Evolutionary conservation across 2,797 vertebrate genomes (phyloP), one percentile per base, ranked within the genome.

Genomic region (Danio kyathit): DNA sequence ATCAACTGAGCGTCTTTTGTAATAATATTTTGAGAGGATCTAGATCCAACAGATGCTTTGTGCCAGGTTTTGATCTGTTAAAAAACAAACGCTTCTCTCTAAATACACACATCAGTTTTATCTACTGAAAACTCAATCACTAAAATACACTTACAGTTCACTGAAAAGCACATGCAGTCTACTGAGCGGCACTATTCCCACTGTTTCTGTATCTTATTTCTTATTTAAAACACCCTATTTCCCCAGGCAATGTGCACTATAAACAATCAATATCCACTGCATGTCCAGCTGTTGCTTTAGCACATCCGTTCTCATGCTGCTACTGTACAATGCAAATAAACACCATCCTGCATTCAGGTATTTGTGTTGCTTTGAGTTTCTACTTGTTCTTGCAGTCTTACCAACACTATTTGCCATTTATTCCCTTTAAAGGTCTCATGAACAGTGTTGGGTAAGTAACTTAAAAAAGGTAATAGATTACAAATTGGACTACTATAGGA

Each of bases 221-320:
- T 69, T 60, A 60, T 78, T 78, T 70, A 70, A 78, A 70, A 70
- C 54, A 60, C 41, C 52, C 71, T 61, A 44, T 71, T 79, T 79
- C 67, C 57, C 77, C 57, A 63, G 67, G 48, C 5, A 0, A 51
- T 63, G 21, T 46, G 14, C 57, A 44, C 60, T 21, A 17, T 52
- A 43, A 52, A 41, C 60, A 76, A 73, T 80, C 69, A 73, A 73
- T 56, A 65, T 54, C 19, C 38, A 44, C 17, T 64, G 51, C 14
- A 73, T 63, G 49, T 65, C 40, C 49, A 54, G 51, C 40, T 64
- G 67, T 80, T 80, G 48, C 17, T 56, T 65, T 57, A 73, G 17
- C 38, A 51, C 40, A 54, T 0, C 9, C 44, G 7, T 48, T 59
- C 11, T 10, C 44, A 49, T 21, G 21, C 29, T 40, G 14, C 43